Conservation (phyloP, 1,140 invertebrate species). For the Tenebrio molitor region DNA sequence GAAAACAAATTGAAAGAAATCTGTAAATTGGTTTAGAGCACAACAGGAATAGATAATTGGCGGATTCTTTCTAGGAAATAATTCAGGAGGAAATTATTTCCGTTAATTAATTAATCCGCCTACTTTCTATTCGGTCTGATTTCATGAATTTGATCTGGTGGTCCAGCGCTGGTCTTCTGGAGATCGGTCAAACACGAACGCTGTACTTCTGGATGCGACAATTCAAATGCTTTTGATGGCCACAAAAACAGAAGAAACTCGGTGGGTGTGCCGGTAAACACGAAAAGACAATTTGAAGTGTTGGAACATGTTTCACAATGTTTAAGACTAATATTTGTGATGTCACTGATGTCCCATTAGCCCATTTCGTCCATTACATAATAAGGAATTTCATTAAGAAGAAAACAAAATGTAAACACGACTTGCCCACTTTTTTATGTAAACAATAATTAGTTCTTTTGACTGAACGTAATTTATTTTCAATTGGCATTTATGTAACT, state of each 20-base stretch:
- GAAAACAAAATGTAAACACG: background rate
- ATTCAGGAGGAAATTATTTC: background rate
- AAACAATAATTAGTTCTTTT: background rate
- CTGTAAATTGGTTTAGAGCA: background rate
- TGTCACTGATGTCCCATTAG: background rate
- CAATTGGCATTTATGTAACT: background rate
- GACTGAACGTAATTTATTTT: background rate
- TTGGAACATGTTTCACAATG: background rate
- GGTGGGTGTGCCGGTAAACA: too few species aligned
- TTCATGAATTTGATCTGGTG: background rate
- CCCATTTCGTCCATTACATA: background rate
- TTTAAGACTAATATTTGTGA: background rate
- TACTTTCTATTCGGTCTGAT: background rate
- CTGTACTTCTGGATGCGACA: too few species aligned
- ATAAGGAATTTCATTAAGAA: too few species aligned
- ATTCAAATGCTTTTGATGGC: too few species aligned
- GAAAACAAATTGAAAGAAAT: too few species aligned
- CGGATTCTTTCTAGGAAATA: background rate
- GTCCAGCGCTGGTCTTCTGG: too few species aligned
- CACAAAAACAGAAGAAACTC: too few species aligned
- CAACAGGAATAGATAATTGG: background rate
- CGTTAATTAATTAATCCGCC: background rate
- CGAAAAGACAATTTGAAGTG: too few species aligned
- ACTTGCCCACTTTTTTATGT: background rate
- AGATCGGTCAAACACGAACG: too few species aligned